Evolutionary conservation across 2,797 vertebrate species (phyloP).

Genomic region (Sebastiscus albofasciatus): DNA sequence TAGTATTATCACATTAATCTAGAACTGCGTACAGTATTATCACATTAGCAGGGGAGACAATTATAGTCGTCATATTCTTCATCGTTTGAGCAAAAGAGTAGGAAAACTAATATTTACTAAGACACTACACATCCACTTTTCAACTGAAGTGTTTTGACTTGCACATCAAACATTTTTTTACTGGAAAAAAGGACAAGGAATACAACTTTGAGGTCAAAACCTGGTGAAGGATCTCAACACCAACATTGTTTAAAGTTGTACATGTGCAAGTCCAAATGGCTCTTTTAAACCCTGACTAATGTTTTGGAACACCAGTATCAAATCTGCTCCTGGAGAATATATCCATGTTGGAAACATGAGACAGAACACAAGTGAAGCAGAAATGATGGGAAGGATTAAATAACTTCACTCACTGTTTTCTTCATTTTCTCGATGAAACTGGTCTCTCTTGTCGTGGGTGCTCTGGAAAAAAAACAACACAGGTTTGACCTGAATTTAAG

Average conservation of each 20-base stretch:
- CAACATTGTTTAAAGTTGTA: background rate
- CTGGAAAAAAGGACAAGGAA: background rate
- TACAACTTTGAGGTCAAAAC: background rate
- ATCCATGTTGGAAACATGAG: background rate
- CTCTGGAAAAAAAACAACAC: constrained; percentile 74
- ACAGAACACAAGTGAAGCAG: background rate
- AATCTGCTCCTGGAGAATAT: background rate
- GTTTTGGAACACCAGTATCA: background rate
- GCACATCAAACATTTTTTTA: background rate
- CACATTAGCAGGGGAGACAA: background rate
- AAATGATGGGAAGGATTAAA: background rate
- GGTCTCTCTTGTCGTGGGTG: constrained; percentile 85
- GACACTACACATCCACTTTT: background rate
- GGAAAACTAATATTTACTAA: background rate
- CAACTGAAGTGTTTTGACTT: background rate
- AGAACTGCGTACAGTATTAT: background rate
- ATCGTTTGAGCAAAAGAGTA: background rate
- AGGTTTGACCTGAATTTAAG: background rate
- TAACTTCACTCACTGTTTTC: constrained; percentile 90
- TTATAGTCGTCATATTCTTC: background rate
- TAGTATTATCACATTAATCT: too few species aligned
- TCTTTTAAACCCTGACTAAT: background rate
- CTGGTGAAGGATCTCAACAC: background rate
- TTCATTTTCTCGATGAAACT: constrained; percentile 99
- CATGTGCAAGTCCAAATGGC: background rate